Evolutionary conservation across 2,888 invertebrate genomes (phyloP).

Genomic region (Meganola albula): DNA sequence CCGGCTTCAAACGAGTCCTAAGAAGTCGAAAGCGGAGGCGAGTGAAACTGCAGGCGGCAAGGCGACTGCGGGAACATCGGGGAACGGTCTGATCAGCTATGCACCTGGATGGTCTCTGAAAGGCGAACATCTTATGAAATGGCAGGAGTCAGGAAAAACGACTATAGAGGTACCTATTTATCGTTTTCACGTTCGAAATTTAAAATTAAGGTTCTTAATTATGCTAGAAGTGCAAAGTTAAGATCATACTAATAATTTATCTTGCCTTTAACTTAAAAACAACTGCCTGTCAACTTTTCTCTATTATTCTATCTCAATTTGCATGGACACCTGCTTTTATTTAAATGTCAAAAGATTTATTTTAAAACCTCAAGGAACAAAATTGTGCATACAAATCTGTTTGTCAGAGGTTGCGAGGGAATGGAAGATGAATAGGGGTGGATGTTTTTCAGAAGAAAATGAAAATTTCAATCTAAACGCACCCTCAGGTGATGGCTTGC

Average conservation of each 20-base stretch:
- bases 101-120: constrained; percentile 80
- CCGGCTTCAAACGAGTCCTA: constrained; percentile 73
- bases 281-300: too few relatives aligned
- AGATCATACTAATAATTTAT: too few relatives aligned
- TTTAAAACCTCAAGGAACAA: constrained; percentile 35
- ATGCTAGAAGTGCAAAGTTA: too few relatives aligned
- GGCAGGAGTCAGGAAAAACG: constrained; percentile 79
- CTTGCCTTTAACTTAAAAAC: too few relatives aligned
- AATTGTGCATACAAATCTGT: constrained; percentile 60
- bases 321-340: too few relatives aligned
- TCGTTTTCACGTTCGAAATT: background rate
- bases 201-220: too few relatives aligned
- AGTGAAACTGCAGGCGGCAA: constrained; percentile 32
- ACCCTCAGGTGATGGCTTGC: constrained; percentile 62
- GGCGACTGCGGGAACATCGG: constrained; percentile 34
- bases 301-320: too few relatives aligned
- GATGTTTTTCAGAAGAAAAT: constrained; percentile 60
- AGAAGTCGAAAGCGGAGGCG: constrained; percentile 65
- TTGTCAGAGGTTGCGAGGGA: constrained; percentile 40
- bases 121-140: constrained; percentile 79
- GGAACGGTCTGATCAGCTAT: constrained; percentile 76
- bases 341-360: background rate
- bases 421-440: constrained; percentile 36
- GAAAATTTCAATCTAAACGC: constrained; percentile 70
- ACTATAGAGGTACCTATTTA: constrained; percentile 69